Evolutionary conservation across 1,140 invertebrate species (phyloP).

Genomic region (Tetragonula clypearis): DNA sequence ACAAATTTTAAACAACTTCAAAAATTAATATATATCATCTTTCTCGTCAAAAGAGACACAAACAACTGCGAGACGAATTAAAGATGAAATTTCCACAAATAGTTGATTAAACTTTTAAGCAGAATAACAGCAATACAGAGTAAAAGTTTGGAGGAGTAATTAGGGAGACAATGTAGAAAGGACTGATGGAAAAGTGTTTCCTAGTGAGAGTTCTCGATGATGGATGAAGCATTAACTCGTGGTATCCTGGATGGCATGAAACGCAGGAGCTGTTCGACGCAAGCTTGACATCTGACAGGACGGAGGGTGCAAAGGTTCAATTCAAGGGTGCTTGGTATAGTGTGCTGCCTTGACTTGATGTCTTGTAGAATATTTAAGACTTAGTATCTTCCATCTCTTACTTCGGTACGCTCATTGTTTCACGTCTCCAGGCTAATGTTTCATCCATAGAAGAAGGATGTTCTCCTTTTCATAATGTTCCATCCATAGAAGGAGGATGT

Average conservation of each 20-base stretch:
- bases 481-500: neutral
- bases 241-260: constrained; percentile 26
- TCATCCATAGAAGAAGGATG: neutral
- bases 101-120: neutral
- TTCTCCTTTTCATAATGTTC: constrained; percentile 16
- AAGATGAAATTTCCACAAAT: neutral
- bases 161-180: constrained; percentile 33
- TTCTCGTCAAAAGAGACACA: neutral
- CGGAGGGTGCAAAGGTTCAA: constrained; percentile 58
- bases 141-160: constrained; percentile 31
- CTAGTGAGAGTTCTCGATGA: constrained; percentile 49
- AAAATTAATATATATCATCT: too few species aligned
- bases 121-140: neutral
- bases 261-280: constrained; percentile 46
- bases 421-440: constrained; percentile 50
- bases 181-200: constrained; percentile 29
- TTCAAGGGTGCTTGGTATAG: constrained; percentile 53
- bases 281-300: constrained; percentile 61
- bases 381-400: constrained; percentile 43
- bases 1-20: too few species aligned
- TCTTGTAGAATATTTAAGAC: constrained; percentile 71
- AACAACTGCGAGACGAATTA: neutral
- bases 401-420: constrained; percentile 37
- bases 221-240: constrained; percentile 62
- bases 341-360: constrained; percentile 53